phyloP scores from a whole-genome alignment of 2,113 vertebrate genomes.

The Myotis lucifugus region DNA sequence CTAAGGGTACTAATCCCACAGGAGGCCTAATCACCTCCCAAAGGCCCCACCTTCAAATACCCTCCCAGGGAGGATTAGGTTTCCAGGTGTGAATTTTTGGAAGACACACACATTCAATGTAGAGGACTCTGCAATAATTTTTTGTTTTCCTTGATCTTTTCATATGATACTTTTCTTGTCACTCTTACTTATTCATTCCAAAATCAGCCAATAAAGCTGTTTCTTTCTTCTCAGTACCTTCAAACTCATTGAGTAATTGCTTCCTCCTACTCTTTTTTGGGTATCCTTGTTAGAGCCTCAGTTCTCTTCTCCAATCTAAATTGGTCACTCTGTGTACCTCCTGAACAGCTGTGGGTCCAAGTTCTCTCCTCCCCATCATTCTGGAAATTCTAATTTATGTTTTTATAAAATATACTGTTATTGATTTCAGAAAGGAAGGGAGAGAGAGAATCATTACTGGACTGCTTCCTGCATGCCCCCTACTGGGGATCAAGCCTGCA shows the following conservation, averaged over 20 bases:
- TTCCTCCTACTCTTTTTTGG: background rate
- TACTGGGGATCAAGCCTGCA: too few species aligned
- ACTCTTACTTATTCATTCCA: background rate
- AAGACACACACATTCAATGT: background rate
- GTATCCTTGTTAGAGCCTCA: background rate
- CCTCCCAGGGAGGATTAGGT: background rate
- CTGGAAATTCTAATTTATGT: background rate
- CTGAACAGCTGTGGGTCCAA: background rate
- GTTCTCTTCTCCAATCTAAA: background rate
- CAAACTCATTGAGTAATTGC: background rate
- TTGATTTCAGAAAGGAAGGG: too few species aligned
- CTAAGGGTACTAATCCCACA: background rate
- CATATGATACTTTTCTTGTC: background rate
- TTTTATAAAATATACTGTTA: too few species aligned
- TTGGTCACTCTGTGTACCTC: background rate
- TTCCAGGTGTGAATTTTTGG: background rate
- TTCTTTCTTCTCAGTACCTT: background rate
- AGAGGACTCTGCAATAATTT: background rate
- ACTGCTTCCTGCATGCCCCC: too few species aligned
- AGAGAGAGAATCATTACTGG: too few species aligned
- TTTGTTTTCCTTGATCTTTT: background rate
- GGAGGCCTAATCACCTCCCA: background rate
- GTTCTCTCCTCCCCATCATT: background rate
- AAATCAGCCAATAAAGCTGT: background rate
- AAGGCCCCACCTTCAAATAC: background rate